Conservation (phyloP, 2,888 invertebrate species). For the Fragum whitleyi region DNA sequence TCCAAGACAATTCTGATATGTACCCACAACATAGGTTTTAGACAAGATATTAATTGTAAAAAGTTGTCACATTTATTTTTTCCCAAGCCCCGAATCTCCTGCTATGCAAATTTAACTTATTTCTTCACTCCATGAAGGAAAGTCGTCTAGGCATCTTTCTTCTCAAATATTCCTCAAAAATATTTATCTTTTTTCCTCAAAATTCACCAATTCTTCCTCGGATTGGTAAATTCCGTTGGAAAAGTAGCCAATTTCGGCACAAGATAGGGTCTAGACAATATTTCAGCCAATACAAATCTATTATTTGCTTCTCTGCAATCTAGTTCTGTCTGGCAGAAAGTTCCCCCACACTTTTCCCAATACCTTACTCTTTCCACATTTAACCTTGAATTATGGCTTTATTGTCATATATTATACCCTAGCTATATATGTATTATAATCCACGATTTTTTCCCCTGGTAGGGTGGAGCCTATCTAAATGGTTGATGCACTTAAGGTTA, state of each 20-base stretch:
- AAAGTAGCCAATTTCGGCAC: slow-evolving; percentile 2
- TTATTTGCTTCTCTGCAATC: slow-evolving; percentile 21
- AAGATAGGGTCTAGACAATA: slow-evolving; percentile 30
- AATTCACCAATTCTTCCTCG: neutral
- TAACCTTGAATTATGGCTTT: too few relatives aligned
- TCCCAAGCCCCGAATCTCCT: neutral
- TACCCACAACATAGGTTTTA: too few relatives aligned
- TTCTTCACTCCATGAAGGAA: neutral
- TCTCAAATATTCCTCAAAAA: neutral
- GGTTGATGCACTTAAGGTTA: too few relatives aligned
- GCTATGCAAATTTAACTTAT: slow-evolving; percentile 23
- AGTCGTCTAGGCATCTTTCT: neutral
- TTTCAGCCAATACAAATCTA: slow-evolving; percentile 42
- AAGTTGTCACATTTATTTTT: neutral
- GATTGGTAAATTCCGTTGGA: neutral
- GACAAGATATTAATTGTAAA: too few relatives aligned
- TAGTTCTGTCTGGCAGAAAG: slow-evolving; percentile 22
- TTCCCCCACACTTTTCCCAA: slow-evolving; percentile 3
- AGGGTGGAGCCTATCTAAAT: too few relatives aligned
- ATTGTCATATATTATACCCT: too few relatives aligned
- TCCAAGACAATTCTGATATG: too few relatives aligned
- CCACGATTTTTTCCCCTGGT: too few relatives aligned
- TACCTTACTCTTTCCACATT: neutral
- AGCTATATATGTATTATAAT: too few relatives aligned
- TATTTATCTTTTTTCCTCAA: neutral